Conservation (phyloP, 2,113 vertebrate genomes). For the Anolis sagrei region DNA sequence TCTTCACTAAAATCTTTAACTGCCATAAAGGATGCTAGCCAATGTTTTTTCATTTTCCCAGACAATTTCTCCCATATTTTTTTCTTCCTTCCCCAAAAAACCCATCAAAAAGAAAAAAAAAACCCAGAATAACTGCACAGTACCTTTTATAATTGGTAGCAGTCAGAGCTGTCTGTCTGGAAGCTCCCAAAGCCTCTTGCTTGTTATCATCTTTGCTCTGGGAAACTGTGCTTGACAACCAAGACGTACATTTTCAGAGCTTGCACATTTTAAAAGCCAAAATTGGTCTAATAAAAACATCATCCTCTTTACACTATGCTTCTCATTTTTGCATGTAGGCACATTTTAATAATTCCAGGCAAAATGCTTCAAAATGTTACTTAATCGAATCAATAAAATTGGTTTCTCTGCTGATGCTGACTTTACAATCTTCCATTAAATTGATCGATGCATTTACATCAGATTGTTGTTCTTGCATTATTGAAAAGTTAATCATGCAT, state of each 20-base stretch:
- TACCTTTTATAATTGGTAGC: background rate
- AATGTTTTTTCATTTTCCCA: background rate
- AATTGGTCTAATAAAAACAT: conserved; percentile 1
- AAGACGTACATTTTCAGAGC: background rate
- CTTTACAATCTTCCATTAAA: conserved; percentile 53
- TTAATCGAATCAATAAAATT: conserved; percentile 53
- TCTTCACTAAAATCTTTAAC: too few species aligned
- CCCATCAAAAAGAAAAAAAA: background rate
- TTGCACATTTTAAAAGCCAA: conserved; percentile 13
- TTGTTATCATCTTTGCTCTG: background rate
- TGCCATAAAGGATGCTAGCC: too few species aligned
- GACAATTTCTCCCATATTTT: background rate
- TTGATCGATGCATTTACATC: conserved; percentile 52
- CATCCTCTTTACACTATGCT: background rate
- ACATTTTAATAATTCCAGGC: conserved; percentile 36
- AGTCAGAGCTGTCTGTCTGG: background rate
- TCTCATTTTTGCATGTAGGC: conserved; percentile 11
- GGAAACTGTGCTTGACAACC: background rate
- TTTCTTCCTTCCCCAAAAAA: background rate
- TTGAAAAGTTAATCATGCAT: conserved; percentile 42
- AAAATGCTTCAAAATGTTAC: conserved; percentile 45
- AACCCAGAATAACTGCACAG: background rate
- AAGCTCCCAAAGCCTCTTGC: background rate
- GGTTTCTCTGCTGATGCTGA: conserved; percentile 43
- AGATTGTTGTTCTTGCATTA: conserved; percentile 54